Percentiles rank a stretch among this genome's conserved stretches.
Evolutionary conservation across 2,797 vertebrate species (phyloP).

Genomic region (Pterois miles): DNA sequence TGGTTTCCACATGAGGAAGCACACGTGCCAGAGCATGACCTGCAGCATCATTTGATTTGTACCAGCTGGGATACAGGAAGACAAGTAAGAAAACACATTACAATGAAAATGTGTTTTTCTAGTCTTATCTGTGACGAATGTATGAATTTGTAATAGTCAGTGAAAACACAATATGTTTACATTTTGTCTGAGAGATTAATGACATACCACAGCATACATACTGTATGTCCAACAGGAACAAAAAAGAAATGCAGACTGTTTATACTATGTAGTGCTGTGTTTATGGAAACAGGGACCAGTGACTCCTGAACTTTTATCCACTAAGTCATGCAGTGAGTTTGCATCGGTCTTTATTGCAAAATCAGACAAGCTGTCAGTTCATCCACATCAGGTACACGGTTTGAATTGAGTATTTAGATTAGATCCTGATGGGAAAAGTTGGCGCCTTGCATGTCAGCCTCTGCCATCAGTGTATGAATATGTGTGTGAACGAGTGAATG

Average conservation of each 20-base stretch:
- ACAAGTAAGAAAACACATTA: neutral
- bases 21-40: neutral
- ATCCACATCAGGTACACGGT: neutral
- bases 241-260: neutral
- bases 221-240: neutral
- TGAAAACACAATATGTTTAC: neutral
- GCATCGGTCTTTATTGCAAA: neutral
- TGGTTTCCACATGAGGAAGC: slow-evolving; percentile 32
- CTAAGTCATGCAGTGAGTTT: neutral
- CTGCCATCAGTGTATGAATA: no score
- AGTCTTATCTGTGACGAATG: neutral
- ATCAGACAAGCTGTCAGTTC: neutral
- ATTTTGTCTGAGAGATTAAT: neutral
- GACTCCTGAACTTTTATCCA: neutral
- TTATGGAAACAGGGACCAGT: neutral
- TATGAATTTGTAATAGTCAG: neutral
- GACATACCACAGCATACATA: neutral
- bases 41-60: slow-evolving; percentile 17
- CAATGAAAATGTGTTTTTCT: neutral
- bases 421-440: no score
- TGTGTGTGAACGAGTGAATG: no score
- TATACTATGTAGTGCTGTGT: neutral
- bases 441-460: no score
- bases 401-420: no score
- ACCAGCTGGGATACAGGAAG: slow-evolving; percentile 14